Base-by-base conservation (phyloP, 2,888 invertebrate genomes). In the Hemaris fuciformis region DNA sequence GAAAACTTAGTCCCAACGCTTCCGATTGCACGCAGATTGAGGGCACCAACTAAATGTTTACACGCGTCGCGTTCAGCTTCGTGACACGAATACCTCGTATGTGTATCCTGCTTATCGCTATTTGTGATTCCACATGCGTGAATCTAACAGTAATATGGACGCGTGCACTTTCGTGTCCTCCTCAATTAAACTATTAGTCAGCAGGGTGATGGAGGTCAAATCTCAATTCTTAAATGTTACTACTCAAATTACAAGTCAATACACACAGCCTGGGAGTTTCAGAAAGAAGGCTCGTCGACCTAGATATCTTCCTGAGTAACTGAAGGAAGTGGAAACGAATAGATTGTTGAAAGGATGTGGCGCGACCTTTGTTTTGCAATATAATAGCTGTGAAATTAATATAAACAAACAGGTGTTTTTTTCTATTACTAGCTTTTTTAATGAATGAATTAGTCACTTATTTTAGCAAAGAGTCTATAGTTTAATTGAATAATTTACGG, bases 81-180 rank as follows among this genome's bases (percentile, higher is more conserved):
- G 85, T 87, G 89, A 84, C 82, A 76, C 69, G 85, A 85, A 89
- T 89, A 79, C 75, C 66, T 75, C 65, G 58, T 75, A 71, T 71
- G 71, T 69, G 79, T 80, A 87, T 87, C 87, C 88, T 88, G 82
- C 74, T 81, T 71, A 66, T 72, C 65, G 65, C 75, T 74, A 72
- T 72, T 89, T 85, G 77, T 76, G 70, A 89, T 89, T 84, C 89
- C 62, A 70, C 69, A 60, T 70, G 81, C 81, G 83, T 81, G 68
- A 74, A 76, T 75, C 71, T 76, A 86, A 88, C 89, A 79, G 89
- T 87, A 82, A 82, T 70, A 77, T 70, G 65, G 79, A 81, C 81
- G 83, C 81, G 79, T 82, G 66, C 80, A 81, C 77, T 79, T 71
- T 69, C 68, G 67, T 67, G 66, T 67, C 59, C 66, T 64, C 65